Evolutionary conservation across 1,140 invertebrate species (phyloP), one percentile per base, ranked within the genome.

Genomic region (Leptinotarsa texana): DNA sequence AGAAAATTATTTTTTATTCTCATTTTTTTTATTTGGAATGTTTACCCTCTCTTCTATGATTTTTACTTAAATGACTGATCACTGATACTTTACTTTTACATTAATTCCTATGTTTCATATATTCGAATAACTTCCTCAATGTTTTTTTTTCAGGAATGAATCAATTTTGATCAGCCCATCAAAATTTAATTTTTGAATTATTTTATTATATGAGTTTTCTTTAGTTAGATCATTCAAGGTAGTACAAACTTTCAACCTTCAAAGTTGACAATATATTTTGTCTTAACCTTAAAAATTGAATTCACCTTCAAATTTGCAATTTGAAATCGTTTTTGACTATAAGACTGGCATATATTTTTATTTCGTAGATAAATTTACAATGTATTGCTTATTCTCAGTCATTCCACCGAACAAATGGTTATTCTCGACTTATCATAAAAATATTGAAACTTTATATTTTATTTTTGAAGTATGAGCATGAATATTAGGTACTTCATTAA

Each of bases 161-260:
- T 49, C 15, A 27, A 27, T 51, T 57, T 21, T n/a, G 0, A 15
- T n/a, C n/a, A n/a, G n/a, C n/a, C n/a, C n/a, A n/a, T n/a, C 51
- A 21, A 77, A 48, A 15, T 24, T 63, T 21, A 73, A 73, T 49
- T 73, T 71, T 51, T 3, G 17, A 61, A 63, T 72, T n/a, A 70
- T 75, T 42, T 24, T 77, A 77, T 81, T 84, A 79, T 83, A 84
- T 82, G 83, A 82, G 77, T 78, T 84, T 79, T 80, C 79, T 74
- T 77, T 82, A 82, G 81, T 80, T 76, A 77, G 81, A 21, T 80
- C 84, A 80, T 78, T 84, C 88, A 87, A 88, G 86, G 88, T 88
- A 88, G 87, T 81, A 73, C 77, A 88, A 88, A 88, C 86, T 88
- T 87, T 86, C 86, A 87, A 81, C 87, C 86, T 89, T 89, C 88